These are phyloP conservation scores for Polymixis lichenea DNA, from an alignment of 2,888 invertebrate species.

Conservation along the genomic window DNA sequence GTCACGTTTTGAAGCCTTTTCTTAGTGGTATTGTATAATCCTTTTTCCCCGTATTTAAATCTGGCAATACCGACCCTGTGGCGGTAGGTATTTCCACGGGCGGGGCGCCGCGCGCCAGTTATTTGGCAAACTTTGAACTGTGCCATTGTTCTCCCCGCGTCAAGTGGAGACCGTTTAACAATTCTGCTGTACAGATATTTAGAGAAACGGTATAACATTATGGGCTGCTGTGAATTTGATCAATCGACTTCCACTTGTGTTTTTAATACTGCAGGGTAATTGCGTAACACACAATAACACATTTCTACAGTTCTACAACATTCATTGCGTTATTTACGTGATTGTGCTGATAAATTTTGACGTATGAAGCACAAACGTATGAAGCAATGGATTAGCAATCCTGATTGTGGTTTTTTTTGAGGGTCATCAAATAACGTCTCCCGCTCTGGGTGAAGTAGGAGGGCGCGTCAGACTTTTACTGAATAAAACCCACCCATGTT, in stretches of 20 bases:
- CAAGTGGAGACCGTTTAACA: slow-evolving; percentile 40
- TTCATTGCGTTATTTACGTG: no score
- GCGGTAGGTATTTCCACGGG: slow-evolving; percentile 30
- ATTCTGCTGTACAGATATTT: slow-evolving; percentile 38
- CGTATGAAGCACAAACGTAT: no score
- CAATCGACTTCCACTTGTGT: background rate
- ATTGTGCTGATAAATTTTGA: no score
- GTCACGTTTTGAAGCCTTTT: background rate
- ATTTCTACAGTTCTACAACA: no score
- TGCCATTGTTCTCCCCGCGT: slow-evolving; percentile 47
- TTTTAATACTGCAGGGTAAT: background rate
- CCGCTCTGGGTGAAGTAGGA: no score
- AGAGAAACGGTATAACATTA: background rate
- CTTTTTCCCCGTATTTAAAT: slow-evolving; percentile 3
- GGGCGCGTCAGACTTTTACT: no score
- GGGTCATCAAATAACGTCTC: no score
- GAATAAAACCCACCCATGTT: no score
- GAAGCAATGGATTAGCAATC: no score
- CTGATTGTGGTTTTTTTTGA: no score
- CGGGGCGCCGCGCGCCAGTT: slow-evolving; percentile 37
- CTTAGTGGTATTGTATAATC: background rate
- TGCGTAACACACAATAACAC: no score
- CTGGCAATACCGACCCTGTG: slow-evolving; percentile 30
- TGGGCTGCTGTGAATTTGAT: slow-evolving; percentile 1
- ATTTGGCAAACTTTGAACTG: slow-evolving; percentile 57